Evolutionary conservation across 2,113 vertebrate species (phyloP).

Genomic region (Sisor rabdophorus): DNA sequence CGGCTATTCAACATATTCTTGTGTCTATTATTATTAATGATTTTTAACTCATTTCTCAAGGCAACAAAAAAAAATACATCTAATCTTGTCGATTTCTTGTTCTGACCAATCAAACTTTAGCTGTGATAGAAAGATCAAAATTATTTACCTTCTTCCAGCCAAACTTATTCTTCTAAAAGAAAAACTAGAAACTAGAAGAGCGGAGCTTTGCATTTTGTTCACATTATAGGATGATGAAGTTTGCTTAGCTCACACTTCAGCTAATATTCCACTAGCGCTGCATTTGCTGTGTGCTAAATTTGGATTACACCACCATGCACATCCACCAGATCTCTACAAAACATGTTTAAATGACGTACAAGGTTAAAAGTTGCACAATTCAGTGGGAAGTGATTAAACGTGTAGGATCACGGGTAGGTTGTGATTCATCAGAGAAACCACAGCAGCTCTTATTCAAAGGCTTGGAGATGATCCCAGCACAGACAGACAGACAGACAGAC

Average conservation of each 20-base stretch:
- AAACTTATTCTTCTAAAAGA: neutral
- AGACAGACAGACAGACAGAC: no score
- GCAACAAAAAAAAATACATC: no score
- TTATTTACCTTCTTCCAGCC: neutral
- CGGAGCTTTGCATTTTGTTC: neutral
- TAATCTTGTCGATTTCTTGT: no score
- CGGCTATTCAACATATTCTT: no score
- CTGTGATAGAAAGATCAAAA: neutral
- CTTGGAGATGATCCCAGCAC: neutral
- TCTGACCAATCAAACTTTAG: neutral
- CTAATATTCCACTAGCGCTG: slow-evolving; percentile 1
- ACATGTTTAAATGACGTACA: neutral
- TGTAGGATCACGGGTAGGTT: neutral
- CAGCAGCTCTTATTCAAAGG: neutral
- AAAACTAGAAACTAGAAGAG: no score
- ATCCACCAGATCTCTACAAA: neutral
- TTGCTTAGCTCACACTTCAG: neutral
- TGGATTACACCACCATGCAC: neutral
- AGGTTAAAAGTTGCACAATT: neutral
- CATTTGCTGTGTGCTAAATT: neutral
- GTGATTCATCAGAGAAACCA: neutral
- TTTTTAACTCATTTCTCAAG: no score
- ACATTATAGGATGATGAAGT: neutral
- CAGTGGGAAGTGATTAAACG: neutral
- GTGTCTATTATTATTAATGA: no score